These are phyloP conservation scores for Cloeon dipterum DNA, from an alignment of 2,888 invertebrate species.

Conservation along the genomic window DNA sequence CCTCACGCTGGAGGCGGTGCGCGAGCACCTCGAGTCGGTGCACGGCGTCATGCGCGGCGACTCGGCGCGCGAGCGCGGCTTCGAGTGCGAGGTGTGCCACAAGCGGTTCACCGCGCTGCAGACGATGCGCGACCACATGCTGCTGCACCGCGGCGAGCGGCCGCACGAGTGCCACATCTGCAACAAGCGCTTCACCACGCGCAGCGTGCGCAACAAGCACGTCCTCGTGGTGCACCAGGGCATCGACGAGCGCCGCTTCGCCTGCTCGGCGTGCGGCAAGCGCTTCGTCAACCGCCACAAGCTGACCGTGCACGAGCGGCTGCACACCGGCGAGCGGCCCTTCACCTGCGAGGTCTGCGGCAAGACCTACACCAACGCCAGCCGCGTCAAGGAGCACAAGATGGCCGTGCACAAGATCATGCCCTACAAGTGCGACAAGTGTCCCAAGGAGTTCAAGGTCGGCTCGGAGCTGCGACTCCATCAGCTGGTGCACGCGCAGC, in stretches of 20 bases:
- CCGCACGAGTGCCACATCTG: not conserved
- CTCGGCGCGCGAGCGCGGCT: too few species aligned
- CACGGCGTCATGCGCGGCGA: too few species aligned
- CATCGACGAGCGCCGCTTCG: not conserved
- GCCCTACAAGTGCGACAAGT: too few species aligned
- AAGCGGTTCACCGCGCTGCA: not conserved
- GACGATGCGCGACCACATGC: not conserved
- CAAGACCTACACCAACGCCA: too few species aligned
- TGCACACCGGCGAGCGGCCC: not conserved
- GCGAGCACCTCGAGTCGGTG: too few species aligned
- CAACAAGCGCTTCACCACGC: not conserved
- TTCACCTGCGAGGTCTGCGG: not conserved
- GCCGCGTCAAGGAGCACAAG: too few species aligned
- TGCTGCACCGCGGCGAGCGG: slow-evolving; percentile 1
- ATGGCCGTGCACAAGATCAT: too few species aligned
- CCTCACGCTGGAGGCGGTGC: too few species aligned
- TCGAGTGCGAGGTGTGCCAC: not conserved
- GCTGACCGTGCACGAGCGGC: not conserved
- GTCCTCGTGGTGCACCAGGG: slow-evolving; percentile 1
- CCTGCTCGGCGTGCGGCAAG: not conserved
- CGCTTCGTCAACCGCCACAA: not conserved
- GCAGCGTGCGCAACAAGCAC: too few species aligned
- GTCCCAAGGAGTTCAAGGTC: too few species aligned
- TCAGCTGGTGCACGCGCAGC: too few species aligned
- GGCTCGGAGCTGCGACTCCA: too few species aligned